Percentiles rank a stretch among this genome's conserved stretches.
phyloP scores from a whole-genome alignment of 2,113 vertebrate species.

The Semicossyphus pulcher region DNA sequence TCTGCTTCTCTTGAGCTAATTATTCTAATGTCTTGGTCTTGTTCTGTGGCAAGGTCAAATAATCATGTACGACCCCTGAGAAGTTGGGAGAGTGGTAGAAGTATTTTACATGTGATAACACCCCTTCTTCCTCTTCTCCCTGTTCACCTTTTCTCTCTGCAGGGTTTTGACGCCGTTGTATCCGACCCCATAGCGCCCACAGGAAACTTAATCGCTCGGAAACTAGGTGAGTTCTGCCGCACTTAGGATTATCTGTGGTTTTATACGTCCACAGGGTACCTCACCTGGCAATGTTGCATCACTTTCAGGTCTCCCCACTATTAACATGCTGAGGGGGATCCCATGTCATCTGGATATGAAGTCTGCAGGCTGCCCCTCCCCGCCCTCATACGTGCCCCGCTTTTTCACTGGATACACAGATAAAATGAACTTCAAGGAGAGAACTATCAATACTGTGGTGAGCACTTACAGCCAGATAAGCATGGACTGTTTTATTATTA shows the following conservation, averaged over 20 bases:
- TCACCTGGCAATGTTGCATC: neutral
- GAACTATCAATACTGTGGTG: constrained; percentile 83
- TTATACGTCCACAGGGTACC: neutral
- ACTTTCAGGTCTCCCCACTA: constrained; percentile 65
- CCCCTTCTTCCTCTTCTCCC: too few relatives aligned
- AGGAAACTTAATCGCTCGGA: constrained; percentile 68
- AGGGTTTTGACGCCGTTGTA: constrained; percentile 79
- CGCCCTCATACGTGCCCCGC: constrained; percentile 83
- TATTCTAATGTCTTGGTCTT: neutral
- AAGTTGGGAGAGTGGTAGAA: too few relatives aligned
- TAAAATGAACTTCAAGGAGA: constrained; percentile 86
- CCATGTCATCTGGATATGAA: constrained; percentile 70
- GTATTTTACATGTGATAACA: too few relatives aligned
- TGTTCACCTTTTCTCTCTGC: constrained; percentile 17
- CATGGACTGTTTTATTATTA: neutral
- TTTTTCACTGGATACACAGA: constrained; percentile 81
- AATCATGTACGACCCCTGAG: too few relatives aligned
- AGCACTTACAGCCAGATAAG: neutral
- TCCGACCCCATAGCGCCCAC: constrained; percentile 77
- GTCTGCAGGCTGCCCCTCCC: constrained; percentile 77
- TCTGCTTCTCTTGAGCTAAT: neutral
- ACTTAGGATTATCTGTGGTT: neutral
- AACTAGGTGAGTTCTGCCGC: constrained; percentile 62
- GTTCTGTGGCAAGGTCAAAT: neutral
- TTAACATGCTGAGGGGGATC: constrained; percentile 80